phyloP scores from a whole-genome alignment of 2,113 vertebrate genomes.

The Halichoeres trimaculatus region DNA sequence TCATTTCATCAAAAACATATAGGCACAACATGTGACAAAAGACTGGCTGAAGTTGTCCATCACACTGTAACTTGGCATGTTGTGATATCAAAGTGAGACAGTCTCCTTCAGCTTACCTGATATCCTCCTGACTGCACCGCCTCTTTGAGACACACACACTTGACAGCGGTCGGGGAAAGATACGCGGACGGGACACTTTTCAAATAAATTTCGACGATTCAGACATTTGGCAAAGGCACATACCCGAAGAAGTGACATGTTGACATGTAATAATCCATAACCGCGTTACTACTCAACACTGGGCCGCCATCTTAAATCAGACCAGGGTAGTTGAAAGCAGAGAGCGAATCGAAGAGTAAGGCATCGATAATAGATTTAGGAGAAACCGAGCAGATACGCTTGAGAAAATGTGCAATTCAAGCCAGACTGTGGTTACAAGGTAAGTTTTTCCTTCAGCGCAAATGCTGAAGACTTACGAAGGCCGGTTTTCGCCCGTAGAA shows the following conservation, averaged over 20 bases:
- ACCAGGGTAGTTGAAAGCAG: constrained; percentile 60
- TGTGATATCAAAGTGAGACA: background rate
- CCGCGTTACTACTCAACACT: constrained; percentile 69
- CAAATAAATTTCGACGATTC: constrained; percentile 49
- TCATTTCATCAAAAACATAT: background rate
- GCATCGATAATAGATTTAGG: constrained; percentile 33
- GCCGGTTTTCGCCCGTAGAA: too few relatives aligned
- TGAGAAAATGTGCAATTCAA: too few relatives aligned
- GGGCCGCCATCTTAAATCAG: constrained; percentile 80
- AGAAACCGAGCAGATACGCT: constrained; percentile 26
- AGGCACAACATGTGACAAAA: background rate
- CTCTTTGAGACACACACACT: constrained; percentile 50
- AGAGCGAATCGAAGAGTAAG: background rate
- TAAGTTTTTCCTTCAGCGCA: too few relatives aligned
- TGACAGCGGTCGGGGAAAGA: constrained; percentile 53
- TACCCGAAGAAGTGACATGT: constrained; percentile 82
- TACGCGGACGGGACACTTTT: constrained; percentile 30
- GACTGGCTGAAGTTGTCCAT: background rate
- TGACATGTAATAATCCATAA: constrained; percentile 63
- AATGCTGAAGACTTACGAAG: too few relatives aligned
- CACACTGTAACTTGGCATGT: background rate
- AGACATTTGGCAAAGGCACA: constrained; percentile 70
- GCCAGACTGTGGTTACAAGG: too few relatives aligned
- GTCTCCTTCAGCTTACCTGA: constrained; percentile 68
- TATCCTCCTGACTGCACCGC: constrained; percentile 34